Percentiles rank a stretch among this genome's conserved stretches.
These are phyloP conservation scores for Graptemys geographica DNA, from an alignment of 2,797 vertebrate species.

Conservation along the genomic window DNA sequence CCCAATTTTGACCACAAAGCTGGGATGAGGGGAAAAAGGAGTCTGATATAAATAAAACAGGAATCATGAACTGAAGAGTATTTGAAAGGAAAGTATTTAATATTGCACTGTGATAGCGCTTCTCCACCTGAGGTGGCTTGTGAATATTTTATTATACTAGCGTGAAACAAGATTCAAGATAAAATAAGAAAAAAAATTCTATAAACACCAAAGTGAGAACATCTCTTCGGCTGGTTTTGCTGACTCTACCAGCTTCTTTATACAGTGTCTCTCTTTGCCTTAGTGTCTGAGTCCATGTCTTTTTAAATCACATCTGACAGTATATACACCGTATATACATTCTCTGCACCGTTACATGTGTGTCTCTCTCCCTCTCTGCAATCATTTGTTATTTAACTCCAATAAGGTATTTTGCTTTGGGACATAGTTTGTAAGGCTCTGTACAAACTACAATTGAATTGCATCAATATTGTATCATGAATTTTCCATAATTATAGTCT, in stretches of 20 bases:
- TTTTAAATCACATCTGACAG: conserved; percentile 37
- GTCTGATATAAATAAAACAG: background rate
- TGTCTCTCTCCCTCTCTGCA: conserved; percentile 13
- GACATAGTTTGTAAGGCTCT: background rate
- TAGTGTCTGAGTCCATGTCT: background rate
- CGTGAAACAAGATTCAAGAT: conserved; percentile 36
- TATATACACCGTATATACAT: background rate
- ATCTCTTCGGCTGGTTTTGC: conserved; percentile 1
- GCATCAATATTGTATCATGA: conserved; percentile 50
- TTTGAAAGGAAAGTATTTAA: conserved; percentile 41
- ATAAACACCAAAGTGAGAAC: background rate
- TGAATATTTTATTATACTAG: conserved; percentile 16
- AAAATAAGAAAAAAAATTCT: background rate
- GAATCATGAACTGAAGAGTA: background rate
- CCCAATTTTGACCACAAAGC: background rate
- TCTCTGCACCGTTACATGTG: conserved; percentile 11
- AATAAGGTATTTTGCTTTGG: conserved; percentile 36
- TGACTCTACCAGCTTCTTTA: conserved; percentile 37
- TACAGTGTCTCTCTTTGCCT: background rate
- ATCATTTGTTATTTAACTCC: conserved; percentile 66
- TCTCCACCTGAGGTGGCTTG: conserved; percentile 8
- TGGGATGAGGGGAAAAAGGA: background rate
- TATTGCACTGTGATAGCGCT: conserved; percentile 42
- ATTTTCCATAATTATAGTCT: conserved; percentile 22
- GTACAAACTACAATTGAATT: conserved; percentile 33